These are phyloP conservation scores for Tenodera sinensis DNA, from an alignment of 2,888 invertebrate species.

Conservation along the genomic window DNA sequence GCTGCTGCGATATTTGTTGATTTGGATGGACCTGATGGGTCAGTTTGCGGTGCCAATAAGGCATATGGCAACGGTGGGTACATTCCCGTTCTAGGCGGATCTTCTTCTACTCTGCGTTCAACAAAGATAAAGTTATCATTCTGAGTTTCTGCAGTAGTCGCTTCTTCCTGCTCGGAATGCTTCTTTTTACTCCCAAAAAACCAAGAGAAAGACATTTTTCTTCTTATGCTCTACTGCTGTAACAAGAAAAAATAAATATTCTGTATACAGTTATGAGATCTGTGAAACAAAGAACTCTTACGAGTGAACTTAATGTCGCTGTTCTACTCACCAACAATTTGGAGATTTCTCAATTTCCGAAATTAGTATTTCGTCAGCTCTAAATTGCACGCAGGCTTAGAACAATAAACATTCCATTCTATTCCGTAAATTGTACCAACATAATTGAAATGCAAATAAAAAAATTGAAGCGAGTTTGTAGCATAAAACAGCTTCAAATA, in stretches of 20 bases:
- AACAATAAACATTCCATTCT: background rate
- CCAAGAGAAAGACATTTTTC: conserved; percentile 5
- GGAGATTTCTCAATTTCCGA: background rate
- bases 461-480: too few species aligned
- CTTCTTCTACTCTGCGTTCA: background rate
- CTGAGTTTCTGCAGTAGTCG: background rate
- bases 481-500: too few species aligned
- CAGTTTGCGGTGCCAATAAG: background rate
- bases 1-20: background rate
- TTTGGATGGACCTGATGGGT: background rate
- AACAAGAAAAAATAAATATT: too few species aligned
- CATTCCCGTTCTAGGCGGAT: background rate
- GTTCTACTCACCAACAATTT: background rate
- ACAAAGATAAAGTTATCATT: conserved; percentile 19
- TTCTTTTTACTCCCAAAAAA: conserved; percentile 24
- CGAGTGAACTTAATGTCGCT: too few species aligned
- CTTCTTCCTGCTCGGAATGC: background rate
- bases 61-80: conserved; percentile 19
- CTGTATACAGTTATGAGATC: too few species aligned
- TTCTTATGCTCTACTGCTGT: too few species aligned
- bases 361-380: too few species aligned
- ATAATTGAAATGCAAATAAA: background rate
- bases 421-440: background rate
- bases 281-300: too few species aligned
- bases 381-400: background rate